phyloP scores from a whole-genome alignment of 2,888 invertebrate genomes.

The Stictocephala bisonia region DNA sequence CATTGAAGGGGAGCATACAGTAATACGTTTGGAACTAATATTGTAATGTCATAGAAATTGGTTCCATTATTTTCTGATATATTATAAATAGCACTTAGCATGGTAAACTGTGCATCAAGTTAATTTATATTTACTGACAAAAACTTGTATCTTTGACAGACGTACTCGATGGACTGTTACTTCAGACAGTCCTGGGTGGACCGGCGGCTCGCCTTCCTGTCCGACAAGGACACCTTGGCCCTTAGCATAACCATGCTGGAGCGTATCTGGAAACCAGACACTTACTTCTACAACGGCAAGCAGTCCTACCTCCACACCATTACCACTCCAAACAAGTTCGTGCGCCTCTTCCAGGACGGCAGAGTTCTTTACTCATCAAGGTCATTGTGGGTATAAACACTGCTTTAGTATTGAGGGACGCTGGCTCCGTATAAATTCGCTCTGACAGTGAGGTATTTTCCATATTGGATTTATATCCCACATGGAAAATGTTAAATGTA shows the following conservation, averaged over 20 bases:
- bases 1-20: too few relatives aligned
- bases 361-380: slow-evolving; percentile 94
- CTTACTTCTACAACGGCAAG: slow-evolving; percentile 95
- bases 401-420: too few relatives aligned
- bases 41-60: too few relatives aligned
- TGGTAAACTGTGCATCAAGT: too few relatives aligned
- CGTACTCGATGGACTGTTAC: slow-evolving; percentile 95
- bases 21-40: too few relatives aligned
- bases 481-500: too few relatives aligned
- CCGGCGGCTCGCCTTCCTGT: slow-evolving; percentile 84
- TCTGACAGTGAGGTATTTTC: too few relatives aligned
- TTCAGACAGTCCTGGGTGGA: slow-evolving; percentile 95
- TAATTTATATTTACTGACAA: background rate
- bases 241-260: slow-evolving; percentile 94
- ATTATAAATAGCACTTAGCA: too few relatives aligned
- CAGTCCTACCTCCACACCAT: slow-evolving; percentile 97
- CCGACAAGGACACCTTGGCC: slow-evolving; percentile 87
- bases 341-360: slow-evolving; percentile 90
- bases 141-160: slow-evolving; percentile 67
- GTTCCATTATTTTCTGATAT: too few relatives aligned
- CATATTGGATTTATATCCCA: too few relatives aligned
- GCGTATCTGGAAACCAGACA: slow-evolving; percentile 96
- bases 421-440: too few relatives aligned
- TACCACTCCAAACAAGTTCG: slow-evolving; percentile 93
- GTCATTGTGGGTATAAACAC: too few relatives aligned